Base-by-base conservation (phyloP, 2,113 vertebrate species). In the Macrotus californicus region DNA sequence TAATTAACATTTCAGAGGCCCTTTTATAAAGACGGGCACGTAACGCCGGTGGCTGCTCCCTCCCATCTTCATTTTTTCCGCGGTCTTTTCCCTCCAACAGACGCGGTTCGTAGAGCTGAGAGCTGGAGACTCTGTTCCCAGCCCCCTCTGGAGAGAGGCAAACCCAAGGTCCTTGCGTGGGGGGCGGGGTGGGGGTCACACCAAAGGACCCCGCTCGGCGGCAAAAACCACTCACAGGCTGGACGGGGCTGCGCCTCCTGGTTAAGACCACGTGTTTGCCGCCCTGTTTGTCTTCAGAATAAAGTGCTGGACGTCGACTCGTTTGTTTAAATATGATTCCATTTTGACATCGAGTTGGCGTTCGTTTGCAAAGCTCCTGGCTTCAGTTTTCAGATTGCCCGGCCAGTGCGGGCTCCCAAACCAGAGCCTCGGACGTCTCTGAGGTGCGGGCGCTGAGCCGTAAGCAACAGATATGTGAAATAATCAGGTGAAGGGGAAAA, bases 1-100 rank as follows among this genome's bases (percentile, higher is more conserved):
- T 98, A 97, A 98, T 98, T 94, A 97, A 94, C 94, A 43, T 97
- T 97, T 97, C 93, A 86, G 94, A 96, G 94, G 82, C 91, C 92
- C 97, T 97, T 96, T 93, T 97, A 90, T 93, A 88, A 96, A 97
- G 97, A 96, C 75, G 2, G 86, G 96, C 89, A 95, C 75, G 97
- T 94, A 95, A 95, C 95, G 93, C 97, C 82, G 76, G 77, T 87
- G 95, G 94, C 83, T 97, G 94, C 91, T 97, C 29, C 64, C 96
- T 97, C 97, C 96, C 96, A 87, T 83, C 96, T 97, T 94, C 96
- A 91, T 97, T 88, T 96, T 73, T 95, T 94, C 24, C 24, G 31
- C 96, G 92, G 77, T 88, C 48, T 91, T 96, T 87, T 84, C 5
- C 3, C 8, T 7, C 4, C 56, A 75, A 85, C 73, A n/a, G 54